A percentile compares a stretch with the other conserved stretches of the same genome.
phyloP scores from a whole-genome alignment of 2,113 vertebrate species.

The Clarias macrocephalus region DNA sequence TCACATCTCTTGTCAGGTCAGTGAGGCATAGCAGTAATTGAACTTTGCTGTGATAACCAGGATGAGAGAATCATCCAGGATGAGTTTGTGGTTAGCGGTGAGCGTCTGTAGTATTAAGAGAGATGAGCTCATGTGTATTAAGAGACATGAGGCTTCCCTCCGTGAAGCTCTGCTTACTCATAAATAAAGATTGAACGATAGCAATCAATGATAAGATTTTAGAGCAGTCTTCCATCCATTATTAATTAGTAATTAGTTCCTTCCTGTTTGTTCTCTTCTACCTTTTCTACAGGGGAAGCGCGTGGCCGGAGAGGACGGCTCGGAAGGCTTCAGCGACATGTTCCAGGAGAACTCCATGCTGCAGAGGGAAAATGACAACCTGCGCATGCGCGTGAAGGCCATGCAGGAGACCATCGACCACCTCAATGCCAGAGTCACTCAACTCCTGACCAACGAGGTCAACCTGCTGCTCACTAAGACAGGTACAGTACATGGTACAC shows the following conservation, averaged over 20 bases:
- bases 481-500: constrained; percentile 62
- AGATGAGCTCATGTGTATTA: constrained; percentile 13
- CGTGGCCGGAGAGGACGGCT: constrained; percentile 83
- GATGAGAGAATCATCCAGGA: not conserved
- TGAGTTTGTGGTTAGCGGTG: constrained; percentile 2
- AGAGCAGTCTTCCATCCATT: not conserved
- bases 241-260: not conserved
- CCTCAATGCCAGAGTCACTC: constrained; percentile 89
- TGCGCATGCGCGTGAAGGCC: constrained; percentile 91
- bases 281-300: constrained; percentile 83
- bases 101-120: constrained; percentile 1
- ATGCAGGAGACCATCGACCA: constrained; percentile 97
- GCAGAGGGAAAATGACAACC: constrained; percentile 84
- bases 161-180: not conserved
- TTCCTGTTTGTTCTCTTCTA: not conserved
- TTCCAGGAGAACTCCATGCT: constrained; percentile 91
- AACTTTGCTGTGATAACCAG: not conserved
- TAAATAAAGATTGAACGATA: not conserved
- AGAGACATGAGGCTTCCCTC: not conserved
- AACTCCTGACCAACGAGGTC: constrained; percentile 91
- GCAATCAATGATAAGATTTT: not conserved
- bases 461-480: constrained; percentile 87
- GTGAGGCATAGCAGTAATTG: not conserved
- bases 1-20: not conserved
- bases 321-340: constrained; percentile 88